phyloP scores from a whole-genome alignment of 1,140 invertebrate species.

The Pemphigus obesinymphae region DNA sequence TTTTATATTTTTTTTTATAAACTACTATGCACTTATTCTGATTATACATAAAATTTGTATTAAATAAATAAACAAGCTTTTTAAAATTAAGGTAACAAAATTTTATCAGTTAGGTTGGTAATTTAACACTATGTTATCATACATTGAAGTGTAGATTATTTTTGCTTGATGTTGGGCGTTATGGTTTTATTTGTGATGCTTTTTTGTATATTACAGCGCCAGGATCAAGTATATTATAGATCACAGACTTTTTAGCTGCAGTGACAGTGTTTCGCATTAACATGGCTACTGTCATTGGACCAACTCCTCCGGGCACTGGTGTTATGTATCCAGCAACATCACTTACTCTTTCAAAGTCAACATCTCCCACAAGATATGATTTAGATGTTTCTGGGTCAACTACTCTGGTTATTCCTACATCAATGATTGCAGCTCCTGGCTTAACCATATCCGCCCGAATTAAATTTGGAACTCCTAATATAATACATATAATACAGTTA shows the following conservation, averaged over 20 bases:
- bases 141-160: no score
- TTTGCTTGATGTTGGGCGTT: not conserved
- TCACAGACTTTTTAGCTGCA: slow-evolving; percentile 56
- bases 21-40: no score
- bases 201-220: slow-evolving; percentile 44
- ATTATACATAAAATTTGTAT: no score
- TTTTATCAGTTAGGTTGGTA: no score
- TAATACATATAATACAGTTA: slow-evolving; percentile 23
- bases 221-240: slow-evolving; percentile 46
- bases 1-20: no score
- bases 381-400: slow-evolving; percentile 61
- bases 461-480: slow-evolving; percentile 68
- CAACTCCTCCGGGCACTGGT: slow-evolving; percentile 82
- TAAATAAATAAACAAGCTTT: no score
- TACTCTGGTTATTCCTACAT: slow-evolving; percentile 78
- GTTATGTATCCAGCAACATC: slow-evolving; percentile 75
- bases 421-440: slow-evolving; percentile 79
- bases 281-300: slow-evolving; percentile 86
- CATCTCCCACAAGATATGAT: slow-evolving; percentile 77
- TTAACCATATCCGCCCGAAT: slow-evolving; percentile 83
- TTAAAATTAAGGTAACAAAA: no score
- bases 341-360: slow-evolving; percentile 74
- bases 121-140: no score
- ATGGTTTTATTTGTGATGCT: slow-evolving; percentile 45
- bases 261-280: slow-evolving; percentile 77